These are phyloP conservation scores for Scaptomyza reducta DNA, from an alignment of 2,888 invertebrate genomes.

Conservation along the genomic window DNA sequence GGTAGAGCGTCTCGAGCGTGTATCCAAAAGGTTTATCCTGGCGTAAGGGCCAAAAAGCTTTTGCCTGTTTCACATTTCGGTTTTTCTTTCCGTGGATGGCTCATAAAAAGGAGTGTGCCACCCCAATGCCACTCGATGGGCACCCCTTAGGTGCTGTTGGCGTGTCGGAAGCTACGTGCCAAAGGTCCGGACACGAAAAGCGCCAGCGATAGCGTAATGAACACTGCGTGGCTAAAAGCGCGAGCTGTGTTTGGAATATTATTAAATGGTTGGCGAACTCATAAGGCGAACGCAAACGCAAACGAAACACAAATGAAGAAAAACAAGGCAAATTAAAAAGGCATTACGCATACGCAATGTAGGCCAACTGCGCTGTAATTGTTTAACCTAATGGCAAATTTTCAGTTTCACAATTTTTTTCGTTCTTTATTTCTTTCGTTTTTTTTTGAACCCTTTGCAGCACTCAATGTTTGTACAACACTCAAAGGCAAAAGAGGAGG, in stretches of 20 bases:
- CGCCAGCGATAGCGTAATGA: slow-evolving; percentile 80
- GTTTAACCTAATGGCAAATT: slow-evolving; percentile 72
- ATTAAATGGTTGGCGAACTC: slow-evolving; percentile 40
- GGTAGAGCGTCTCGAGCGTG: slow-evolving; percentile 33
- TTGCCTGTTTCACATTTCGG: slow-evolving; percentile 23
- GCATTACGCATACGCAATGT: slow-evolving; percentile 77
- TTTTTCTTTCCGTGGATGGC: slow-evolving; percentile 11
- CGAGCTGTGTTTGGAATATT: slow-evolving; percentile 1
- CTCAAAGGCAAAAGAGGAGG: slow-evolving; percentile 36
- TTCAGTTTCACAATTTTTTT: slow-evolving; percentile 22
- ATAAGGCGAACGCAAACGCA: slow-evolving; percentile 47
- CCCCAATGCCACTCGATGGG: background rate
- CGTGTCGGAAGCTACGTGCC: slow-evolving; percentile 80
- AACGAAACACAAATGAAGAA: slow-evolving; percentile 12
- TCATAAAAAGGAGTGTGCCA: slow-evolving; percentile 31
- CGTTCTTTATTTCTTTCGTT: no score
- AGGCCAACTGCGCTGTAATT: slow-evolving; percentile 70
- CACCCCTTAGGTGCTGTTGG: slow-evolving; percentile 26
- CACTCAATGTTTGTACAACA: slow-evolving; percentile 59
- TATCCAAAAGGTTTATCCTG: slow-evolving; percentile 49
- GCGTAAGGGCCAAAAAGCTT: slow-evolving; percentile 45
- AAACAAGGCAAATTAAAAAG: slow-evolving; percentile 48
- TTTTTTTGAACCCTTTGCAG: slow-evolving; percentile 16
- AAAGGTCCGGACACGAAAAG: slow-evolving; percentile 74
- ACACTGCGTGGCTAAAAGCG: slow-evolving; percentile 35